Base-by-base conservation (phyloP, 37 sponge, comb jelly and placozoan species). In the Cliona cf. orientalis region DNA sequence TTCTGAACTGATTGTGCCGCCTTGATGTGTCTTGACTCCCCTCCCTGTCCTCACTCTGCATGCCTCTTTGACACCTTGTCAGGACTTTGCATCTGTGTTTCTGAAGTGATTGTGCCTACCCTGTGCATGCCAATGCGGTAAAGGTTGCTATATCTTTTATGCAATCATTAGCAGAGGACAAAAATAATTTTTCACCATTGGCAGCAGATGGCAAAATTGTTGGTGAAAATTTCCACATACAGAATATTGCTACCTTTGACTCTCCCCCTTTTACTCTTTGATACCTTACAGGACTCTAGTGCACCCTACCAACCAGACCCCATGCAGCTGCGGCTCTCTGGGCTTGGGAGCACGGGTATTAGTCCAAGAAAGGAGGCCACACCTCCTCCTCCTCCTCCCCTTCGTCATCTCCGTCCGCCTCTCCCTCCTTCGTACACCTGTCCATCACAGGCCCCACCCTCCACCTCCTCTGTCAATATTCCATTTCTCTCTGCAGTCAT, bases 331-430 rank as follows among this genome's bases (percentile, higher is more conserved):
- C 45, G 66, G 71, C 66, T 63, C 34, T 72, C 69, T 41, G 34
- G 41, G 0, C 78, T 63, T 60, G 70, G 70, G 22, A n/a, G 26
- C n/a, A 39, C 22, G 60, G 66, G 65, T 23, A 38, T 37, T 41
- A 42, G 64, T 2, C 44, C 2, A 32, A 43, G 37, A 53, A 35
- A 35, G 40, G 36, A 57, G 46, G 59, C 17, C 34, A 71, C 33
- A 22, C 63, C 37, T 49, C 73, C 42, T 69, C 74, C 78, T 64
- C 55, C 78, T 64, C 59, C 66, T 58, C 61, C 45, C 71, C 60
- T 74, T 31, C 36, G 28, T 75, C 79, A 70, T 33, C 7, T 46
- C 42, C 83, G 44, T 35, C 37, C 62, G 9, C 22, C n/a, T 26
- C 22, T 23, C 43, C 19, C 22, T 6, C 29, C 35, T 25, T 37